These are phyloP conservation scores for Poecilia wingei DNA, from an alignment of 2,797 vertebrate species.

Conservation along the genomic window DNA sequence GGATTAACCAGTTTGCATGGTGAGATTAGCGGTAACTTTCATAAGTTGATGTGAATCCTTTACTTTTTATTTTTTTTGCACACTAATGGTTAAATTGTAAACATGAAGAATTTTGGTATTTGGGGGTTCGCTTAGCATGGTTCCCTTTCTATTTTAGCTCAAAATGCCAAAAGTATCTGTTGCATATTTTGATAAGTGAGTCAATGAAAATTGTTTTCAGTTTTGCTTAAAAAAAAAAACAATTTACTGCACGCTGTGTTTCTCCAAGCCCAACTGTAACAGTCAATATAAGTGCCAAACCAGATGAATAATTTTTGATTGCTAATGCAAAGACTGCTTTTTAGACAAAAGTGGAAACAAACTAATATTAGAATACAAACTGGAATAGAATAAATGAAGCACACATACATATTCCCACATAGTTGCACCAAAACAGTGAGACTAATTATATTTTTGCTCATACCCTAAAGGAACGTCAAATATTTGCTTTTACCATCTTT, in stretches of 20 bases:
- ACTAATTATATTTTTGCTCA: background rate
- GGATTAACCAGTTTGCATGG: conserved; percentile 33
- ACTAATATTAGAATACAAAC: background rate
- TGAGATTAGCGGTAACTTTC: conserved; percentile 37
- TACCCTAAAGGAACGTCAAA: background rate
- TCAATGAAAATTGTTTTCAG: background rate
- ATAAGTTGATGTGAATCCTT: conserved; percentile 40
- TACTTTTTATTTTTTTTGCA: background rate
- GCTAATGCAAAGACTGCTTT: background rate
- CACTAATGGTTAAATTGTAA: background rate
- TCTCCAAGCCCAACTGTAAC: background rate
- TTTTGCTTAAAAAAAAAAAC: background rate
- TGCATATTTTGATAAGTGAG: background rate
- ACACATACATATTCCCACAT: background rate
- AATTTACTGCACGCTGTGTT: background rate
- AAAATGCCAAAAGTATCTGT: background rate
- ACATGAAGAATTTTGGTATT: background rate
- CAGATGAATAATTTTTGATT: background rate
- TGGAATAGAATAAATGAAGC: background rate
- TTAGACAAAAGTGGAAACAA: background rate
- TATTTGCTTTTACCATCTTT: background rate
- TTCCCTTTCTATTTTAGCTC: background rate
- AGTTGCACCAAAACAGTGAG: background rate
- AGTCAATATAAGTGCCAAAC: background rate
- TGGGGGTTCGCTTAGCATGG: background rate